Percentiles rank a stretch among this genome's conserved stretches.
Evolutionary conservation across 2,888 invertebrate species (phyloP).

Genomic region (Eumacrocentrus americanus): DNA sequence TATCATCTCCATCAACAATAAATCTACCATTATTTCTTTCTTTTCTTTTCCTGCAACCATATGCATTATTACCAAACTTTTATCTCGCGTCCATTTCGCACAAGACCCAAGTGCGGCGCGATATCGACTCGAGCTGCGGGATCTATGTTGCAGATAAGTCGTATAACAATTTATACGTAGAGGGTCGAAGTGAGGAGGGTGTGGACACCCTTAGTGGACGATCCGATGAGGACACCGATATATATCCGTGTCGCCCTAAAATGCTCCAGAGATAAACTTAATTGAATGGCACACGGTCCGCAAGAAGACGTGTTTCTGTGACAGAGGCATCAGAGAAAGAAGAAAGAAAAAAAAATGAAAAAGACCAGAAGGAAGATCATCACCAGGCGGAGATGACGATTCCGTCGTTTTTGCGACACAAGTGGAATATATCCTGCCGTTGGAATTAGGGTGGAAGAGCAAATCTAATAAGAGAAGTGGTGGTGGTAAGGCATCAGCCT

Average conservation of each 20-base stretch:
- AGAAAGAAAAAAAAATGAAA: constrained; percentile 6
- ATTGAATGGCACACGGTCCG: constrained; percentile 49
- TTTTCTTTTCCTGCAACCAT: constrained; percentile 6
- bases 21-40: not conserved
- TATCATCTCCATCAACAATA: not conserved
- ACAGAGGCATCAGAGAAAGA: constrained; percentile 20
- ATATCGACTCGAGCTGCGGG: constrained; percentile 13
- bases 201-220: constrained; percentile 15
- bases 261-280: constrained; percentile 50
- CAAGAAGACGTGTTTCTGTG: constrained; percentile 28
- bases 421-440: constrained; percentile 2
- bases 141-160: constrained; percentile 34
- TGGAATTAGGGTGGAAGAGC: constrained; percentile 3
- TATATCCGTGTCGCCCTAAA: constrained; percentile 41
- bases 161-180: constrained; percentile 35
- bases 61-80: constrained; percentile 1
- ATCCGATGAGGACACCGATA: constrained; percentile 36
- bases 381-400: constrained; percentile 3
- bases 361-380: constrained; percentile 9
- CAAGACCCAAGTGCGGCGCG: not conserved
- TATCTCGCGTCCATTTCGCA: constrained; percentile 1
- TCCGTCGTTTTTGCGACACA: not conserved
- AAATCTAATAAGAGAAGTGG: constrained; percentile 14
- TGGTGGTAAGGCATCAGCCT: too few relatives aligned
- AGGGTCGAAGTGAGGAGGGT: constrained; percentile 23